Evolutionary conservation across 2,113 vertebrate genomes (phyloP), one percentile per base, ranked within the genome.

Genomic region (Opisthocomus hoazin): DNA sequence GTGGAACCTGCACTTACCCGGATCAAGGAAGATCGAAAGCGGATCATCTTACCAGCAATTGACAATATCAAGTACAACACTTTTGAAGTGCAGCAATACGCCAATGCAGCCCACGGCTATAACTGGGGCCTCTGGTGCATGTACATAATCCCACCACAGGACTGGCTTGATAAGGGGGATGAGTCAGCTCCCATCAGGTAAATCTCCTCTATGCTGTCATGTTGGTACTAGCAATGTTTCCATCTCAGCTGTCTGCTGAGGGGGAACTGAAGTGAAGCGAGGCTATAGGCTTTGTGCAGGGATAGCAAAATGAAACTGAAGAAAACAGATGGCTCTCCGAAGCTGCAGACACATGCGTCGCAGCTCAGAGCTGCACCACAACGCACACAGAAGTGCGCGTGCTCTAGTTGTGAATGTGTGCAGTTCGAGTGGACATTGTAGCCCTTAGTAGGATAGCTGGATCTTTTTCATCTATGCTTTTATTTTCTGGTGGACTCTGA

Each of bases 81-180:
- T 0, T 99, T 99, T 2, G 99, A 99, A 91, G 99, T 99, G 93
- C 99, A 99, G 97, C 99, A 99, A 89, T 99, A 99, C 0, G 99
- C 99, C 95, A 99, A 99, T 8, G 99, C 99, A 0, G 99, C 99
- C 64, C 99, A 99, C 3, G 99, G 99, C 95, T 99, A 99, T 97
- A 99, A 99, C 98, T 99, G 99, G 99, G 99, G 99, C 3, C 98
- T 99, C 86, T 99, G 99, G 99, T 99, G 99, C 95, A 99, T 99
- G 99, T 99, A 99, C 97, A 99, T 99, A 92, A 99, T 99, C 85
- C 99, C 99, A 0, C 99, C 99, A 0, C 99, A 99, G 97, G 99
- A 99, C 93, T 99, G 99, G 99, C 98, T 99, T 74, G 99, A 99
- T 96, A 99, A 98, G 29, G 99, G 99, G 0, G 99, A 99, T 5